Evolutionary conservation across 2,888 invertebrate genomes (phyloP).

Genomic region (Spisula subtruncata): DNA sequence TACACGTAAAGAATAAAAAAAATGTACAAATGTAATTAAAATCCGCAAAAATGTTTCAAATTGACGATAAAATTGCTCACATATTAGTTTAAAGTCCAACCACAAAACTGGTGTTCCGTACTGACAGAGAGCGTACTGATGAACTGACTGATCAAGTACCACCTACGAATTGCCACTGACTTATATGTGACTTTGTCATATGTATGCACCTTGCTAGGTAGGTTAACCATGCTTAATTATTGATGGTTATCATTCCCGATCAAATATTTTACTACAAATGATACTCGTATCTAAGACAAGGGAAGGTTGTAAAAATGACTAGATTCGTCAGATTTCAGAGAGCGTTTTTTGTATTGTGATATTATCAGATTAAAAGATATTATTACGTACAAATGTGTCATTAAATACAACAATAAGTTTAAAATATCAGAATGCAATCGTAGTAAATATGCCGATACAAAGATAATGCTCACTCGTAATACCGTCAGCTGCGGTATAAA

Average conservation of each 20-base stretch:
- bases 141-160: background rate
- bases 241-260: constrained; percentile 23
- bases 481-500: background rate
- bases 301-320: constrained; percentile 46
- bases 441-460: background rate
- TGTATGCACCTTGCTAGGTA: background rate
- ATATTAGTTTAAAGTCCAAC: constrained; percentile 14
- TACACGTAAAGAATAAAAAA: constrained; percentile 11
- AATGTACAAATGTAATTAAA: background rate
- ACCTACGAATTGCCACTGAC: background rate
- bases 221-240: background rate
- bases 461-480: background rate
- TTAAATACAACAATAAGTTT: constrained; percentile 4
- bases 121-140: background rate
- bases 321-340: background rate
- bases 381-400: constrained; percentile 24
- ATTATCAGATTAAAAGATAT: background rate
- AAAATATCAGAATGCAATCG: background rate
- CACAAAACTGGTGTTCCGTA: constrained; percentile 11
- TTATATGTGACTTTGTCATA: background rate
- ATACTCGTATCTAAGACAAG: background rate
- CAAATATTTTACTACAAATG: constrained; percentile 43
- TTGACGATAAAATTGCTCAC: constrained; percentile 15
- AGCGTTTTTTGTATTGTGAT: background rate
- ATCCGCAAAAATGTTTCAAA: constrained; percentile 21